phyloP scores from a whole-genome alignment of 37 sponge, comb jelly and placozoan genomes.

The Ianthella basta region DNA sequence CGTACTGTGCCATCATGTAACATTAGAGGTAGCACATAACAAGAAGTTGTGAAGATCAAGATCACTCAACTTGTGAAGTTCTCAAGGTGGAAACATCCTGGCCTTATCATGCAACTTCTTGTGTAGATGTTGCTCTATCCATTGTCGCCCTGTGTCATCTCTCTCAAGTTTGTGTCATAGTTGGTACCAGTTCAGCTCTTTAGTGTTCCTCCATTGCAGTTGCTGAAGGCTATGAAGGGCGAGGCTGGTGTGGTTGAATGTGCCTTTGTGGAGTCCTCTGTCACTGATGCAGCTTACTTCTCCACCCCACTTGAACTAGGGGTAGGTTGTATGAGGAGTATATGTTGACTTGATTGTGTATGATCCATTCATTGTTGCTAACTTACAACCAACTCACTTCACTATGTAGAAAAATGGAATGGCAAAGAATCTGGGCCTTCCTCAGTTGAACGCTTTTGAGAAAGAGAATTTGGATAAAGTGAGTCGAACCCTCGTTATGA shows the following conservation, averaged over 20 bases:
- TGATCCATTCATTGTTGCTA: not conserved
- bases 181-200: not conserved
- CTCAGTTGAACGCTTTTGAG: slow-evolving; percentile 85
- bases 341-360: too few relatives aligned
- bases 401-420: slow-evolving; percentile 78
- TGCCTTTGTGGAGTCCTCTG: slow-evolving; percentile 88
- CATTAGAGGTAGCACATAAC: too few relatives aligned
- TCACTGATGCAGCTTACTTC: slow-evolving; percentile 90
- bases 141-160: not conserved
- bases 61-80: too few relatives aligned
- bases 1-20: too few relatives aligned
- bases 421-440: slow-evolving; percentile 85
- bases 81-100: too few relatives aligned
- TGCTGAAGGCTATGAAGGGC: slow-evolving; percentile 73
- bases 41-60: too few relatives aligned
- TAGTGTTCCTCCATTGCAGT: slow-evolving; percentile 25
- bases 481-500: too few relatives aligned
- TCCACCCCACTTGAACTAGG: slow-evolving; percentile 90
- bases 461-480: slow-evolving; percentile 78
- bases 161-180: not conserved
- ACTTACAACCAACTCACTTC: too few relatives aligned
- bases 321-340: too few relatives aligned
- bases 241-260: slow-evolving; percentile 89
- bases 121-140: too few relatives aligned
- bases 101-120: too few relatives aligned